Evolutionary conservation across 2,888 invertebrate species (phyloP).

Genomic region (Scaptomyza polygonia): DNA sequence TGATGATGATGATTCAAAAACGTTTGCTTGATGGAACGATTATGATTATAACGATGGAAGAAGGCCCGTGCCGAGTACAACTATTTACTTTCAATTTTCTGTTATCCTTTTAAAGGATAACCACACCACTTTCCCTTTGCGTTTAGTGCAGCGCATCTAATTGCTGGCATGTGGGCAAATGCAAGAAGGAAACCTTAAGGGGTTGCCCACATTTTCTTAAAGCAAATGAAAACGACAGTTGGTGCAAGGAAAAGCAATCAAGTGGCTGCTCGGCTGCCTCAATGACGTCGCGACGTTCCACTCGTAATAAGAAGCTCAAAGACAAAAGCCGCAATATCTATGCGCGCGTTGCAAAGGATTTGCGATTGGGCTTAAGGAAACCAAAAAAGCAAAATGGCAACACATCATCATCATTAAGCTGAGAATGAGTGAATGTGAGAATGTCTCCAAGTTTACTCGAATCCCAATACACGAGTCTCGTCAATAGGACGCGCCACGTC

Average conservation of each 20-base stretch:
- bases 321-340: slow-evolving; percentile 58
- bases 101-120: slow-evolving; percentile 33
- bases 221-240: slow-evolving; percentile 56
- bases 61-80: slow-evolving; percentile 42
- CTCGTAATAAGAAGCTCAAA: slow-evolving; percentile 55
- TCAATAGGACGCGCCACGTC: slow-evolving; percentile 62
- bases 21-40: slow-evolving; percentile 25
- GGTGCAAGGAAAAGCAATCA: slow-evolving; percentile 56
- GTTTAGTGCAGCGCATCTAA: slow-evolving; percentile 62
- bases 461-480: slow-evolving; percentile 49
- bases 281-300: slow-evolving; percentile 6
- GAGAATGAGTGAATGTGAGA: slow-evolving; percentile 4
- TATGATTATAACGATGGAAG: slow-evolving; percentile 40
- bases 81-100: slow-evolving; percentile 50
- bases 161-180: slow-evolving; percentile 62
- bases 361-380: slow-evolving; percentile 48
- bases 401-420: slow-evolving; percentile 56
- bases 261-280: slow-evolving; percentile 19
- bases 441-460: slow-evolving; percentile 18
- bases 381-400: slow-evolving; percentile 45
- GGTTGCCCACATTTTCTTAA: slow-evolving; percentile 54
- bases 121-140: slow-evolving; percentile 50
- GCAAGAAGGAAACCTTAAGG: slow-evolving; percentile 49
- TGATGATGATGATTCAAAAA: slow-evolving; percentile 43
- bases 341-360: slow-evolving; percentile 61